These are phyloP conservation scores for Apamea sordens DNA, from an alignment of 2,888 invertebrate species.

Conservation along the genomic window DNA sequence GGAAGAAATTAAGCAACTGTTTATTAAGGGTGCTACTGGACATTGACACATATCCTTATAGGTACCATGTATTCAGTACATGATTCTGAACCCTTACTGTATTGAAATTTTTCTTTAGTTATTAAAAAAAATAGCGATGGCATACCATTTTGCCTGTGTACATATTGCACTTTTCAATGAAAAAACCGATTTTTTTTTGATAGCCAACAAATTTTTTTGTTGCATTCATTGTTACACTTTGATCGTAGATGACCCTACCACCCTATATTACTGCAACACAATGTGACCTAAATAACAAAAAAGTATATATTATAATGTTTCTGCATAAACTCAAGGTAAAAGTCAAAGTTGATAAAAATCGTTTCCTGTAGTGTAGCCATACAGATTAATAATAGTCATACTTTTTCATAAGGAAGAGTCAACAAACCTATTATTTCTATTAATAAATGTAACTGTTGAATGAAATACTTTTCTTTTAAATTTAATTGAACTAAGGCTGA, in stretches of 20 bases:
- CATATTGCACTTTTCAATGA: too few relatives aligned
- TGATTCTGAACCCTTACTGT: background rate
- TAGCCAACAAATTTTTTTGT: too few relatives aligned
- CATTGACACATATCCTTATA: background rate
- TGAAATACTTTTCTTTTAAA: background rate
- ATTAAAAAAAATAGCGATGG: too few relatives aligned
- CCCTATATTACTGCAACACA: background rate
- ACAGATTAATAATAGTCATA: background rate
- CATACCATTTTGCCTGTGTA: too few relatives aligned
- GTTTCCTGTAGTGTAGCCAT: background rate
- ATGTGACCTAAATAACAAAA: background rate
- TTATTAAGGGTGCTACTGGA: background rate
- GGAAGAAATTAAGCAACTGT: background rate
- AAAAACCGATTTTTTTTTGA: too few relatives aligned
- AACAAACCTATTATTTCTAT: conserved; percentile 2
- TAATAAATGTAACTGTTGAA: background rate
- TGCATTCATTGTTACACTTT: background rate
- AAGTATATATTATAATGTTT: background rate
- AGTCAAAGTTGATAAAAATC: conserved; percentile 2
- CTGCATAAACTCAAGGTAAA: conserved; percentile 29
- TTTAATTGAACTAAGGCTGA: background rate
- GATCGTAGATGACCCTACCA: background rate
- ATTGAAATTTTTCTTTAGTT: too few relatives aligned
- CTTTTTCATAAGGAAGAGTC: background rate
- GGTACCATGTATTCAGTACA: background rate